Conservation (phyloP, 2,888 invertebrate species). For the Andrena hattorfiana region DNA sequence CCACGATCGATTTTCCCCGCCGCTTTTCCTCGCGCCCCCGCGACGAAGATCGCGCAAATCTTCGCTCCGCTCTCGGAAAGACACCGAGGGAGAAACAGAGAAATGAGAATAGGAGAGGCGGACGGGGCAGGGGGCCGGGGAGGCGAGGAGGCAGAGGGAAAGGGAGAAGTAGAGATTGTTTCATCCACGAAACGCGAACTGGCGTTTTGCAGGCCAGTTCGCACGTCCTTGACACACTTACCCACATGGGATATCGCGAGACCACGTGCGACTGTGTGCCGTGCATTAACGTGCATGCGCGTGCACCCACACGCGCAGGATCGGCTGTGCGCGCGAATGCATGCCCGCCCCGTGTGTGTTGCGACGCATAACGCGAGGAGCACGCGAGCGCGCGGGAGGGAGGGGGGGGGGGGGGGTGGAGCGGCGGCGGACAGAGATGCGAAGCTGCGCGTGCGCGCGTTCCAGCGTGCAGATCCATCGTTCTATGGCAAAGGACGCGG, state of each 20-base stretch:
- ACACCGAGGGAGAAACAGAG: conserved; percentile 1
- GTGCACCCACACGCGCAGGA: conserved; percentile 14
- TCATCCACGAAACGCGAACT: conserved; percentile 77
- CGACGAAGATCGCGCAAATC: conserved; percentile 46
- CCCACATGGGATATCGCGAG: conserved; percentile 82
- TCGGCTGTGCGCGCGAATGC: conserved; percentile 5
- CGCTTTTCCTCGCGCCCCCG: not conserved
- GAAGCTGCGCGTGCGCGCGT: conserved; percentile 51
- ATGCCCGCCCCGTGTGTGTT: conserved; percentile 14
- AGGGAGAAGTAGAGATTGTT: conserved; percentile 65
- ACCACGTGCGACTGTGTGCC: conserved; percentile 60
- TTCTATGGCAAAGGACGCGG: conserved; percentile 43
- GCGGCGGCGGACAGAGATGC: conserved; percentile 27
- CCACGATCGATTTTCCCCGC: not conserved
- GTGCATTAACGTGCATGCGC: conserved; percentile 41
- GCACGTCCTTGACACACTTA: conserved; percentile 85
- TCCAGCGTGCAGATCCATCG: conserved; percentile 33
- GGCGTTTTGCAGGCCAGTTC: conserved; percentile 83
- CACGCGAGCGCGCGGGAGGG: not conserved
- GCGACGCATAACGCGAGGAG: conserved; percentile 22
- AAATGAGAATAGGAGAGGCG: conserved; percentile 15
- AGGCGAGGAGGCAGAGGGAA: conserved; percentile 37
- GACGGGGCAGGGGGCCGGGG: not conserved
- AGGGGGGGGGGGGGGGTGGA: too few species aligned
- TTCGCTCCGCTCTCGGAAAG: conserved; percentile 7